A percentile compares a stretch with the other conserved stretches of the same genome.
Evolutionary conservation across 2,888 invertebrate species (phyloP).

Genomic region (Fabriciana adippe): DNA sequence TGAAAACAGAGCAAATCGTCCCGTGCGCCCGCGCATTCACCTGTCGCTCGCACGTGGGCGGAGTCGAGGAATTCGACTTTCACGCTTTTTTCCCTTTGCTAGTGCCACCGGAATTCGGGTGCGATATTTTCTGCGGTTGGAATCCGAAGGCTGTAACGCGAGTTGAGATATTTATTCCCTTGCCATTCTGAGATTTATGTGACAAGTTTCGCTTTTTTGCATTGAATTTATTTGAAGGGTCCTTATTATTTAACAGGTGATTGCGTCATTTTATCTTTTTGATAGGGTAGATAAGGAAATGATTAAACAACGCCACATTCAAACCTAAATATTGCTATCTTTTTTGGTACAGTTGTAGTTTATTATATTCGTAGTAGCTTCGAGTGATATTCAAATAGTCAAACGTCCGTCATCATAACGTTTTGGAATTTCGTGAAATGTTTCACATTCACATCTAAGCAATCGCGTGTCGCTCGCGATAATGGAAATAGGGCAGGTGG

Average conservation of each 20-base stretch:
- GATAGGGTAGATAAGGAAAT: not conserved
- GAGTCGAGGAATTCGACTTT: constrained; percentile 67
- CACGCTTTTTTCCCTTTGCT: constrained; percentile 70
- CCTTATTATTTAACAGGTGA: constrained; percentile 43
- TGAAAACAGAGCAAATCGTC: constrained; percentile 59
- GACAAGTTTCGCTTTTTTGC: constrained; percentile 49
- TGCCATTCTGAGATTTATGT: constrained; percentile 66
- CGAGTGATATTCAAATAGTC: constrained; percentile 8
- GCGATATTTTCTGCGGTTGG: constrained; percentile 78
- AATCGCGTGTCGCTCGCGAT: constrained; percentile 64
- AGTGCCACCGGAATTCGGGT: constrained; percentile 78
- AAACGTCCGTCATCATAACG: constrained; percentile 23
- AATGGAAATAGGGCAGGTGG: constrained; percentile 59
- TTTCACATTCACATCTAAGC: constrained; percentile 40
- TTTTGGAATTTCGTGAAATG: constrained; percentile 41
- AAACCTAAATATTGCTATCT: too few species aligned
- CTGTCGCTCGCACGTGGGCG: constrained; percentile 77
- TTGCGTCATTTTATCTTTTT: not conserved
- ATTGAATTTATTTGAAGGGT: constrained; percentile 63
- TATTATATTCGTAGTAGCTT: too few species aligned
- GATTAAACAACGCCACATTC: not conserved
- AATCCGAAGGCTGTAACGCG: constrained; percentile 75
- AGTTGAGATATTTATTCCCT: constrained; percentile 72
- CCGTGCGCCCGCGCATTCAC: constrained; percentile 74
- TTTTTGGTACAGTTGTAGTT: too few species aligned